phyloP scores from a whole-genome alignment of 2,888 invertebrate genomes.

The Dolichopus griseipennis region DNA sequence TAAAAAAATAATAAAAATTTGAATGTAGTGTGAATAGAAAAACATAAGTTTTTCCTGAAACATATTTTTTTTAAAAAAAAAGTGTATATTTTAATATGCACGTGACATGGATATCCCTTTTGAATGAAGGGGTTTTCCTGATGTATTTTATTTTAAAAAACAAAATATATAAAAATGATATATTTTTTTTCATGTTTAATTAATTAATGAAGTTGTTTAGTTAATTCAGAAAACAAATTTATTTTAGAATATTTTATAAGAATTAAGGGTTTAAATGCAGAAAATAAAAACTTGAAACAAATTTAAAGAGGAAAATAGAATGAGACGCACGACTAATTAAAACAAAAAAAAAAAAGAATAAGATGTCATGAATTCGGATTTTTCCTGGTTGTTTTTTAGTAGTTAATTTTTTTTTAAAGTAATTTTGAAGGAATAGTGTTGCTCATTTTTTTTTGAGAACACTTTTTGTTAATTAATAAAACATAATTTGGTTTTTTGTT shows the following conservation, averaged over 20 bases:
- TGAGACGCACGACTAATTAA: constrained; percentile 1
- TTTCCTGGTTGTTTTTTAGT: too few species aligned
- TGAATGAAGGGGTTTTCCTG: not conserved
- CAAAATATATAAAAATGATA: too few species aligned
- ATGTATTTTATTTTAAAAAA: not conserved
- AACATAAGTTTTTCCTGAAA: not conserved
- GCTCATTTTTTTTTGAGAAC: too few species aligned
- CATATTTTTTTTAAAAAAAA: not conserved
- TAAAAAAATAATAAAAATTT: too few species aligned
- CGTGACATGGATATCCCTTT: not conserved
- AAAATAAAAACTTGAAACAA: not conserved
- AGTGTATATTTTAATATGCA: not conserved
- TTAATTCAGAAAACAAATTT: not conserved
- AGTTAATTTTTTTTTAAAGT: too few species aligned
- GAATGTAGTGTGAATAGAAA: not conserved
- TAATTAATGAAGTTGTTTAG: not conserved
- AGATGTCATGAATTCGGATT: not conserved
- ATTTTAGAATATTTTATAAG: not conserved
- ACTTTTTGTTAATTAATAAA: too few species aligned
- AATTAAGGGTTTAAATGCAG: not conserved
- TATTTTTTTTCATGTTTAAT: not conserved
- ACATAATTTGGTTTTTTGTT: too few species aligned
- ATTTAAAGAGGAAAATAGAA: not conserved
- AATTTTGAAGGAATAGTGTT: too few species aligned
- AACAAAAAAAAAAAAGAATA: not conserved